Percentiles rank a stretch among this genome's conserved stretches.
These are phyloP conservation scores for Amblyjoppa proteus DNA, from an alignment of 2,888 invertebrate genomes.

Conservation along the genomic window DNA sequence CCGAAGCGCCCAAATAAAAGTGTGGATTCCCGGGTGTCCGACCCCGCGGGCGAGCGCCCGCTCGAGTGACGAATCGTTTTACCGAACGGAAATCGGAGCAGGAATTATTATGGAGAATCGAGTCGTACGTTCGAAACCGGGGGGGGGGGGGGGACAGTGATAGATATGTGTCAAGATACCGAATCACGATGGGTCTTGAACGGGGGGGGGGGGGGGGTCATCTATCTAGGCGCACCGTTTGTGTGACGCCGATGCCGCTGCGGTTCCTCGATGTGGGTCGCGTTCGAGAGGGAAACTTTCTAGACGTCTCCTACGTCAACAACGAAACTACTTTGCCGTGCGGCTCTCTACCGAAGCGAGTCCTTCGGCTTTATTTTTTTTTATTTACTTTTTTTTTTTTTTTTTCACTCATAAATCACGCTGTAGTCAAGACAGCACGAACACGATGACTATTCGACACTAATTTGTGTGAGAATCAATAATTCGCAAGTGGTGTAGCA, in stretches of 20 bases:
- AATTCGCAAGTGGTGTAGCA: too few relatives aligned
- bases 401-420: not conserved
- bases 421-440: too few relatives aligned
- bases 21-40: not conserved
- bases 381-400: not conserved
- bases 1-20: not conserved
- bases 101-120: conserved; percentile 28
- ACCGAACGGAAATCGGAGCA: not conserved
- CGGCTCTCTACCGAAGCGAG: not conserved
- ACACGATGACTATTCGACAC: too few relatives aligned
- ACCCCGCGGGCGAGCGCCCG: not conserved
- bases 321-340: conserved; percentile 16
- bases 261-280: conserved; percentile 44
- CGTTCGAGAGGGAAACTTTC: conserved; percentile 40
- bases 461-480: too few relatives aligned
- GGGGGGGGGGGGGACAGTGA: not conserved
- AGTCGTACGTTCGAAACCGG: conserved; percentile 25
- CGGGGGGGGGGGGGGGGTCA: conserved; percentile 24
- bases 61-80: conserved; percentile 29
- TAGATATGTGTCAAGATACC: conserved; percentile 14
- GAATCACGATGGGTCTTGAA: conserved; percentile 27
- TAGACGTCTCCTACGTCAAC: conserved; percentile 14
- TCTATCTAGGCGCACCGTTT: conserved; percentile 50
- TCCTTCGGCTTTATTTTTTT: conserved; percentile 11
- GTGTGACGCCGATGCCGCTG: conserved; percentile 33